Evolutionary conservation across 2,888 invertebrate genomes (phyloP).

Genomic region (Cosmia trapezina): DNA sequence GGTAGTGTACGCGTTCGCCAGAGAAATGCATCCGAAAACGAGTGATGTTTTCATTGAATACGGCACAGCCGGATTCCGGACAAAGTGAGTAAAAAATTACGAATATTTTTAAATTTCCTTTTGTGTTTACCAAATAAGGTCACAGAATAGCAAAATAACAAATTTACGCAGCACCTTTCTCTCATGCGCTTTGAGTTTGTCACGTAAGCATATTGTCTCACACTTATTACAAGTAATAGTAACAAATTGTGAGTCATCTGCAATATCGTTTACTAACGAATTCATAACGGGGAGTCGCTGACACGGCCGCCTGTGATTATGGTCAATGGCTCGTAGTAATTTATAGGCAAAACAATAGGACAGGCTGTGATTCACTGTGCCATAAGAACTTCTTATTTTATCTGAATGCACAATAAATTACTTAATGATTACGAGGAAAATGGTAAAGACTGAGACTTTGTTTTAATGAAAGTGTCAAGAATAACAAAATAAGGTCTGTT

Average conservation of each 20-base stretch:
- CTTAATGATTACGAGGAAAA: slow-evolving; percentile 28
- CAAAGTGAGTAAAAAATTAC: slow-evolving; percentile 91
- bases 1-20: slow-evolving; percentile 94
- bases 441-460: slow-evolving; percentile 37
- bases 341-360: slow-evolving; percentile 75
- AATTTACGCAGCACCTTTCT: slow-evolving; percentile 72
- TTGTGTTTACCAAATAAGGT: slow-evolving; percentile 64
- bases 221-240: slow-evolving; percentile 34
- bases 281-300: slow-evolving; percentile 86
- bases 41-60: slow-evolving; percentile 93
- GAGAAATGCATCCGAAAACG: slow-evolving; percentile 94
- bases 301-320: slow-evolving; percentile 74
- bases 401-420: slow-evolving; percentile 13
- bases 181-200: slow-evolving; percentile 66
- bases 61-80: slow-evolving; percentile 96
- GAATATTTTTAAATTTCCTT: slow-evolving; percentile 59
- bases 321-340: slow-evolving; percentile 84
- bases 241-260: slow-evolving; percentile 81
- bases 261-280: slow-evolving; percentile 73
- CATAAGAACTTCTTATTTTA: not conserved
- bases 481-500: slow-evolving; percentile 11
- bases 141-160: slow-evolving; percentile 65
- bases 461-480: slow-evolving; percentile 46
- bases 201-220: slow-evolving; percentile 74
- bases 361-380: slow-evolving; percentile 61